These are phyloP conservation scores for Acleris holmiana DNA, from an alignment of 2,888 invertebrate species.

Conservation along the genomic window DNA sequence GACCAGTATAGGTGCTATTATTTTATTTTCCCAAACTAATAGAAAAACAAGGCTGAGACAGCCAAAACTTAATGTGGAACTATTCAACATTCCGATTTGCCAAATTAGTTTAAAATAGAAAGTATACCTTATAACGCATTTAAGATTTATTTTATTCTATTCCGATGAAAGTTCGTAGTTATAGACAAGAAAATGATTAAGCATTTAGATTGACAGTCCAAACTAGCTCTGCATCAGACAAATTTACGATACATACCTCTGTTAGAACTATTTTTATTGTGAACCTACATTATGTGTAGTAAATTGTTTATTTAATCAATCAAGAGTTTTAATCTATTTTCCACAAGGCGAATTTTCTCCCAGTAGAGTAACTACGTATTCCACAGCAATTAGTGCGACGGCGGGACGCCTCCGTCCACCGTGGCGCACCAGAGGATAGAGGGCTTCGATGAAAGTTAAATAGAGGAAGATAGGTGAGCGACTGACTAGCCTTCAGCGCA, in stretches of 20 bases:
- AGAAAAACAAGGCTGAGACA: constrained; percentile 36
- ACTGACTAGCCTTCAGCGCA: too few relatives aligned
- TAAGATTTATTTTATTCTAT: constrained; percentile 50
- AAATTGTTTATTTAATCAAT: constrained; percentile 84
- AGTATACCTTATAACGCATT: constrained; percentile 55
- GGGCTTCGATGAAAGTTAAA: too few relatives aligned
- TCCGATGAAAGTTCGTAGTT: constrained; percentile 25
- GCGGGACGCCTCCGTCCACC: too few relatives aligned
- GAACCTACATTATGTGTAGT: constrained; percentile 84
- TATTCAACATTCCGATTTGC: constrained; percentile 77
- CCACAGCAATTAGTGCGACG: too few relatives aligned
- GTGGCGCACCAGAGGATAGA: too few relatives aligned
- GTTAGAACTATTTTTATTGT: constrained; percentile 83
- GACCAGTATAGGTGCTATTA: constrained; percentile 33
- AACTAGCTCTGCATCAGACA: constrained; percentile 80
- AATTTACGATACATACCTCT: constrained; percentile 70
- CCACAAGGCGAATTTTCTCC: too few relatives aligned
- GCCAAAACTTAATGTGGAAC: constrained; percentile 65
- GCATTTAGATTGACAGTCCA: constrained; percentile 49
- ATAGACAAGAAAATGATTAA: constrained; percentile 46
- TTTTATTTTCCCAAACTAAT: constrained; percentile 15
- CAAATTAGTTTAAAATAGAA: constrained; percentile 68
- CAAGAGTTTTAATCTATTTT: constrained; percentile 56
- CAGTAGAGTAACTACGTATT: too few relatives aligned
- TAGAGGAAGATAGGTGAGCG: too few relatives aligned